Conservation (phyloP, 2,888 invertebrate species). For the Clusia tigrina region DNA sequence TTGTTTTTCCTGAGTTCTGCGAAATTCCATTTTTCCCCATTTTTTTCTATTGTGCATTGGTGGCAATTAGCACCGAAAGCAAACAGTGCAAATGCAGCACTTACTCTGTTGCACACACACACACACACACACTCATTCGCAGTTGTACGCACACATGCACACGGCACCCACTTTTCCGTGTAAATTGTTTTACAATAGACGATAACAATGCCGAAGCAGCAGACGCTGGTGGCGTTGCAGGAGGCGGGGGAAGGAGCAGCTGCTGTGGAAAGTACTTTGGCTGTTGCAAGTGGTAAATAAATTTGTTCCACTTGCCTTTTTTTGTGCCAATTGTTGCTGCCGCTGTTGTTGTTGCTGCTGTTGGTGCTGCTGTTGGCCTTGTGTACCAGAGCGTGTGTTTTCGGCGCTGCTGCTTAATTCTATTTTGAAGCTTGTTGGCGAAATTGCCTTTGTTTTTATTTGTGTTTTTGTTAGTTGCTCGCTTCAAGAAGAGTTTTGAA, state of each 20-base stretch:
- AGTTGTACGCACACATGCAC: too few relatives aligned
- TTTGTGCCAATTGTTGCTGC: neutral
- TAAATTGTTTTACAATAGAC: too few relatives aligned
- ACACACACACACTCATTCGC: neutral
- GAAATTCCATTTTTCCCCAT: neutral
- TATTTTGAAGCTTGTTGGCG: too few relatives aligned
- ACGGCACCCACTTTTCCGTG: neutral
- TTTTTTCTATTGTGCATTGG: neutral
- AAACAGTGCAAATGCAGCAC: neutral
- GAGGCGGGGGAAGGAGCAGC: too few relatives aligned
- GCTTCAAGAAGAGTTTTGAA: too few relatives aligned
- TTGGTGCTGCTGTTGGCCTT: neutral
- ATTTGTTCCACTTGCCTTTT: neutral
- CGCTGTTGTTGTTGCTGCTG: conserved; percentile 3
- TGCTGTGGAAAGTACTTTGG: neutral
- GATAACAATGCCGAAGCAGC: too few relatives aligned
- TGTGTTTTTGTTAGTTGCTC: too few relatives aligned
- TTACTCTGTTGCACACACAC: neutral
- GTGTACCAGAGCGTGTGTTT: conserved; percentile 14
- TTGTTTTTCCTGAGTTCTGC: neutral
- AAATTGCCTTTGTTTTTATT: too few relatives aligned
- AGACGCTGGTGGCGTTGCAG: too few relatives aligned
- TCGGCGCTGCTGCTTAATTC: too few relatives aligned
- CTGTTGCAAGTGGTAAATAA: neutral
- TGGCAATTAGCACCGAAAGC: neutral